Evolutionary conservation across 2,888 invertebrate genomes (phyloP), one percentile per base, ranked within the genome.

Genomic region (Doris montereyensis): DNA sequence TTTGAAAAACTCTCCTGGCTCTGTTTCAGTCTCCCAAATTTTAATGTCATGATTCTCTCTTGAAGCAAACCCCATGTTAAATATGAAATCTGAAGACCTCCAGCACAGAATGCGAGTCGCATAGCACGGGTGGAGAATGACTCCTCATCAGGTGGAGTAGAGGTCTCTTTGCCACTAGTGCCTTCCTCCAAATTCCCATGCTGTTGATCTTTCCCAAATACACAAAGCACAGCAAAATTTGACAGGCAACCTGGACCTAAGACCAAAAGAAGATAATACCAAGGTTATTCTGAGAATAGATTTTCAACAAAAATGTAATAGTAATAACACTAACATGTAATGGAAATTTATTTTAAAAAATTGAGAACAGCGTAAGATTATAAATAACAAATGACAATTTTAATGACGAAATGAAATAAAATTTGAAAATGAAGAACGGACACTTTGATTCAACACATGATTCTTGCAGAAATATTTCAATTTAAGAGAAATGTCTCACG

Each of bases 61-160:
- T 99, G 99, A 81, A 99, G 93, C 81, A 98, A 93, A 4, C 99
- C 99, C 98, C 98, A 99, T 79, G 97, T 95, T 32, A 98, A 93
- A 90, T 98, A 98, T 58, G 97, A 95, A 3, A 94, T 93, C 94
- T 97, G 97, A 10, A 99, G 93, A 0, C 98, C 98, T 10, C 94
- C 91, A 90, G 97, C 96, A 91, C 97, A 98, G 91, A 96, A 95
- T 0, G 94, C 73, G 1, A 97, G 92, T 67, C 94, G 80, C 1
- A 82, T 2, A 0, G 83, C 84, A 41, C 78, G 78, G 26, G 74
- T 74, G 8, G 79, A 68, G 2, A 81, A 71, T 10, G 86, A 80
- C 8, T 82, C 81, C 0, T 77, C 80, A 8, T 79, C 75, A 24
- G 77, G 71, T 1, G 72, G 13, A 5, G 67, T 62, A 28, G 72